Evolutionary conservation across 2,113 vertebrate species (phyloP), one percentile per base, ranked within the genome.

Genomic region (Hyperoodon ampullatus): DNA sequence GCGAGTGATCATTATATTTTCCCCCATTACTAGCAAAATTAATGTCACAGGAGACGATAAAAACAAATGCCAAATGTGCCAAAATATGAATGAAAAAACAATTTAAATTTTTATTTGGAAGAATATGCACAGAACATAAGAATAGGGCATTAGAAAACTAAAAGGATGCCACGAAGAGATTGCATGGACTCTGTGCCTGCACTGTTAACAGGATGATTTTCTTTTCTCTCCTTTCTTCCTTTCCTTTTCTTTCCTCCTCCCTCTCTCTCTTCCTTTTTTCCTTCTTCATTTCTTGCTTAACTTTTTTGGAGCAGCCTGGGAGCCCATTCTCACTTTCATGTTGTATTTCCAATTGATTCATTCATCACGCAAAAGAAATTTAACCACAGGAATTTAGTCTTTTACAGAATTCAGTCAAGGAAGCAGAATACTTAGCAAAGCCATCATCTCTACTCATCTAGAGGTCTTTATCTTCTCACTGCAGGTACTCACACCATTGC

Each of bases 261-360:
- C 39, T 3, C 7, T 5, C 39, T 5, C 7, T 5, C 9, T 35
- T 12, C 15, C 1, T 35, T 13, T 10, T 13, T 39, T n/a, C 19
- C 10, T 2, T 16, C 3, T 10, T 15, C 30, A 30, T n/a, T 39
- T 14, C 15, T 0, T 35, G 3, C 26, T 26, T 77, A 16, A 24
- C 16, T 61, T 35, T 35, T 44, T 61, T 55, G 92, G 84, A 97
- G 95, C 88, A 88, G 94, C 96, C 97, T 87, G 26, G 97, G 80
- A 98, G 95, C 81, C 61, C 65, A 83, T 97, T 97, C 97, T 98
- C 97, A 98, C 98, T 98, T 98, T 98, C 97, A 96, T 98, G 98
- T 95, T 97, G 74, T 97, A 97, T 98, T 99, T 98, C 97, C 91
- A 97, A 98, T 98, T 96, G 90, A 98, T 98, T 98, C 96, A 95